Percentiles rank a stretch among this genome's conserved stretches.
phyloP scores from a whole-genome alignment of 2,888 invertebrate genomes.

The Malachius bipustulatus region DNA sequence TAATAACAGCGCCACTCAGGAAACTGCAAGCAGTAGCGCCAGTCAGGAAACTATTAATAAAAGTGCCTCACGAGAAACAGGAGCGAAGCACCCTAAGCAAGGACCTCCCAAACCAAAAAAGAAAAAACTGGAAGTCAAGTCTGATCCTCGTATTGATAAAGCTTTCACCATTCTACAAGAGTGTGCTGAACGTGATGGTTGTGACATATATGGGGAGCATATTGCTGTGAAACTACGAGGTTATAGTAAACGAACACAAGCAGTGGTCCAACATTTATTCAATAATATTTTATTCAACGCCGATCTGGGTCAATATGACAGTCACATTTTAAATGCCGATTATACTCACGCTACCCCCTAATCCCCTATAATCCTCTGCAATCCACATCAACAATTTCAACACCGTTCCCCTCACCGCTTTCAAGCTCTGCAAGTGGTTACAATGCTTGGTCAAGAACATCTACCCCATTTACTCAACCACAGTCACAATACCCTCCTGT shows the following conservation, averaged over 20 bases:
- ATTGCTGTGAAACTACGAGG: slow-evolving; percentile 18
- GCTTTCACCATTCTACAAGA: background rate
- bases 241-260: slow-evolving; percentile 14
- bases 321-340: no score
- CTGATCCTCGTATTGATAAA: slow-evolving; percentile 8
- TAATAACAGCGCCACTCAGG: background rate
- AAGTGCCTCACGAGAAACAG: background rate
- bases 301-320: slow-evolving; percentile 21
- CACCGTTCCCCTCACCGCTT: no score
- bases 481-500: no score
- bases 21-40: no score
- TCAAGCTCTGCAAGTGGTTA: no score
- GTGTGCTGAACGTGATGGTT: slow-evolving; percentile 8
- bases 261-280: slow-evolving; percentile 18
- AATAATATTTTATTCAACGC: slow-evolving; percentile 21
- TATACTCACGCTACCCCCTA: no score
- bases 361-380: no score
- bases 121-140: slow-evolving; percentile 5
- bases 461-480: no score
- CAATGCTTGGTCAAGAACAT: no score
- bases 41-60: no score
- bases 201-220: slow-evolving; percentile 16
- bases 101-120: slow-evolving; percentile 5
- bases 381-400: no score
- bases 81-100: background rate